Conservation (phyloP, 2,113 vertebrate species). For the Oncorhynchus keta region DNA sequence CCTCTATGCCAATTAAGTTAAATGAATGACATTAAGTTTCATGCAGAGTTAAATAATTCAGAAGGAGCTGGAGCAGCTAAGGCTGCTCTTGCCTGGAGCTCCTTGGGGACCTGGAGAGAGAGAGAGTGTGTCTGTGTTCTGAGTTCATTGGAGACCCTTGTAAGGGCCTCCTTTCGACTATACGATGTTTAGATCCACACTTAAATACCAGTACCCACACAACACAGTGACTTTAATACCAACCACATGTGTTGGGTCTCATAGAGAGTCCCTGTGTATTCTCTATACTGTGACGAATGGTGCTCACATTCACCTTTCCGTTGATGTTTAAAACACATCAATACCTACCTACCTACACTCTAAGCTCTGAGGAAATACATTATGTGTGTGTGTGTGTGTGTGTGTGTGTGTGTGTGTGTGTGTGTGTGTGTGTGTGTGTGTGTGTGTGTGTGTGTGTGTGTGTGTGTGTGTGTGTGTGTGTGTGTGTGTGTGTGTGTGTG, state of each 20-base stretch:
- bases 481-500: constrained; percentile 4
- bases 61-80: not conserved
- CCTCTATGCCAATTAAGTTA: constrained; percentile 25
- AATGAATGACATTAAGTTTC: constrained; percentile 42
- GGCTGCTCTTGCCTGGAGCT: not conserved
- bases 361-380: not conserved
- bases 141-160: not conserved
- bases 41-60: not conserved
- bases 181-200: no score
- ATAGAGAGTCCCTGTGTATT: not conserved
- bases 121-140: not conserved
- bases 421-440: not conserved
- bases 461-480: not conserved
- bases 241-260: not conserved
- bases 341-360: not conserved
- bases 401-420: not conserved
- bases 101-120: not conserved
- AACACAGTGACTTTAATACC: not conserved
- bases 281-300: not conserved
- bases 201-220: not conserved
- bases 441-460: not conserved
- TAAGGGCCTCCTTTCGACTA: not conserved
- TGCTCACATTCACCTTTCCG: not conserved
- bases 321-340: not conserved
- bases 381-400: not conserved